Evolutionary conservation across 1,140 invertebrate species (phyloP).

Genomic region (Dreissena polymorpha): DNA sequence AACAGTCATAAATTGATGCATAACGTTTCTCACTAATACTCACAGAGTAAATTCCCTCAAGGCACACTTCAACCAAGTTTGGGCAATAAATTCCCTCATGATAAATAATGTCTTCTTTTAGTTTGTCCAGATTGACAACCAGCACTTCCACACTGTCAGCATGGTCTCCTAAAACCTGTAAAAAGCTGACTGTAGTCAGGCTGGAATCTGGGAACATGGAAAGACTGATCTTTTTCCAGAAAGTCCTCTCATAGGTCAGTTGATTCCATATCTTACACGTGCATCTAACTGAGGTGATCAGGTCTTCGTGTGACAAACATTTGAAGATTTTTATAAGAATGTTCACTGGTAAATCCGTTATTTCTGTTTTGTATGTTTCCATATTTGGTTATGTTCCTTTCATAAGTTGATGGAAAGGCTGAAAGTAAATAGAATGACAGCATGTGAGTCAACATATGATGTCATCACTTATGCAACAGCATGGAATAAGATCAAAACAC

Average conservation of each 20-base stretch:
- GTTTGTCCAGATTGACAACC: conserved; percentile 26
- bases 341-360: conserved; percentile 49
- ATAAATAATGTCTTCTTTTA: conserved; percentile 30
- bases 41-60: conserved; percentile 18
- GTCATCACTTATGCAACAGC: too few species aligned
- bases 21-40: background rate
- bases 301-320: conserved; percentile 32
- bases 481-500: too few species aligned
- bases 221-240: conserved; percentile 55
- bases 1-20: conserved; percentile 19
- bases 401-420: too few species aligned
- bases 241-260: conserved; percentile 34
- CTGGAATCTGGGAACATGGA: conserved; percentile 31
- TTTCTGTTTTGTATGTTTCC: background rate
- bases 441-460: too few species aligned
- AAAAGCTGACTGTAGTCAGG: conserved; percentile 35
- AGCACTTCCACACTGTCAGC: conserved; percentile 48
- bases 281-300: conserved; percentile 43
- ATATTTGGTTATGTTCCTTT: too few species aligned
- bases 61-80: conserved; percentile 37
- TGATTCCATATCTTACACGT: conserved; percentile 53
- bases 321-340: conserved; percentile 54
- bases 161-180: conserved; percentile 28
- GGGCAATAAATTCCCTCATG: conserved; percentile 46
- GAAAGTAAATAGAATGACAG: too few species aligned